Evolutionary conservation across 2,113 vertebrate genomes (phyloP), one percentile per base, ranked within the genome.

Genomic region (human): DNA sequence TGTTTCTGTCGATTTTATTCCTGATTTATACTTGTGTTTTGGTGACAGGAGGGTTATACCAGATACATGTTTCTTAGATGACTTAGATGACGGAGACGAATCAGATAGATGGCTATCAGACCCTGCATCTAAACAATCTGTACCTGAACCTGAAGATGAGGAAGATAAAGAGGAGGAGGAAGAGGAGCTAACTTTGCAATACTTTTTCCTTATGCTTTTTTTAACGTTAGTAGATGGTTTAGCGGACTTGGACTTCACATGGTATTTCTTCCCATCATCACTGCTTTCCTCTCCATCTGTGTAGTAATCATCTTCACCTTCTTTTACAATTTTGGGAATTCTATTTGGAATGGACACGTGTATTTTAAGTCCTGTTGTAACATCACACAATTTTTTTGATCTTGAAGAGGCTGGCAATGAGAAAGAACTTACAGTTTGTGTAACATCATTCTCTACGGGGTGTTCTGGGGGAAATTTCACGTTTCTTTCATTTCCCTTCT

Each of bases 281-380:
- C 99, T 99, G 76, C 98, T 99, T 79, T 99, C 99, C 96, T 99
- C 99, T 95, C 98, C 98, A 96, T 99, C 99, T 38, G 98, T 98
- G 50, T 97, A 99, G 75, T 99, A 99, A 93, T 99, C 97, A 78
- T 99, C 98, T 83, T 99, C 98, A 82, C 98, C 96, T 59, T 98
- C 98, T 90, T 96, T 98, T 83, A 97, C 97, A 91, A 98, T 98
- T 93, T 97, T 97, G 55, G 99, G 98, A 89, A 99, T 97, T 94
- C 98, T 97, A 76, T 92, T 81, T 92, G 97, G 97, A 86, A 98
- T 85, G 35, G 97, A 97, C 48, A 97, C 97, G 50, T 97, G 89
- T 27, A 92, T 97, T 97, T 97, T 98, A 73, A 91, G 90, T 55
- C 61, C 93, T 87, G 92, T 68, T 94, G 93, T 95, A 87, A 89